Evolutionary conservation across 2,797 vertebrate genomes (phyloP).

Genomic region (Fundulus diaphanus): DNA sequence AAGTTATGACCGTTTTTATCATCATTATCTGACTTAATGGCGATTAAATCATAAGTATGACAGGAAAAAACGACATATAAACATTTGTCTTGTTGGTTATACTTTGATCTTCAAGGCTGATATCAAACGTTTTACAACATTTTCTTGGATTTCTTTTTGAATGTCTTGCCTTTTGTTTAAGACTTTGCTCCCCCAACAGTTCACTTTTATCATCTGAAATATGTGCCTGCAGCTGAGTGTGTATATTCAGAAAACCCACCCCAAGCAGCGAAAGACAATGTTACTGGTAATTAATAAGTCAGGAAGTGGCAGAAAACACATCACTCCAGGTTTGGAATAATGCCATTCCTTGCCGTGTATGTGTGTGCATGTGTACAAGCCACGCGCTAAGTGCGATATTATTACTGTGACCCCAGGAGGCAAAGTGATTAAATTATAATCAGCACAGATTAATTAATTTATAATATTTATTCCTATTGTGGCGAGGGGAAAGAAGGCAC

Average conservation of each 20-base stretch:
- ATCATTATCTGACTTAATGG: too few species aligned
- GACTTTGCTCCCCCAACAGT: background rate
- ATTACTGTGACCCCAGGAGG: constrained; percentile 87
- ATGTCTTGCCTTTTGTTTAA: background rate
- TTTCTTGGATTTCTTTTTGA: background rate
- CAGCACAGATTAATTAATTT: constrained; percentile 99
- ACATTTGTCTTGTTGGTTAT: background rate
- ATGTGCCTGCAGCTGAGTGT: constrained; percentile 22
- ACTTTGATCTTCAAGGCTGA: background rate
- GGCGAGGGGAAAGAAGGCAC: constrained; percentile 86
- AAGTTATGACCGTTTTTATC: too few species aligned
- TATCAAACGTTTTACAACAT: background rate
- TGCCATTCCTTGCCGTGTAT: constrained; percentile 50
- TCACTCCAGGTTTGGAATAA: constrained; percentile 65
- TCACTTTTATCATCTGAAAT: constrained; percentile 3
- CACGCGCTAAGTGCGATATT: constrained; percentile 74
- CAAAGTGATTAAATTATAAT: constrained; percentile 99
- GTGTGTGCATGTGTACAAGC: constrained; percentile 65
- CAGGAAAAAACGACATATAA: background rate
- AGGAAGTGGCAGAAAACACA: constrained; percentile 71
- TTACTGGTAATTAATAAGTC: constrained; percentile 77
- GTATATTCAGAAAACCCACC: constrained; percentile 43
- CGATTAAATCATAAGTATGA: too few species aligned
- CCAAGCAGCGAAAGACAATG: constrained; percentile 72
- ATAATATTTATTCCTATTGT: constrained; percentile 99